Conservation (phyloP, 2,888 invertebrate genomes). For the Boloria euphrosyne region DNA sequence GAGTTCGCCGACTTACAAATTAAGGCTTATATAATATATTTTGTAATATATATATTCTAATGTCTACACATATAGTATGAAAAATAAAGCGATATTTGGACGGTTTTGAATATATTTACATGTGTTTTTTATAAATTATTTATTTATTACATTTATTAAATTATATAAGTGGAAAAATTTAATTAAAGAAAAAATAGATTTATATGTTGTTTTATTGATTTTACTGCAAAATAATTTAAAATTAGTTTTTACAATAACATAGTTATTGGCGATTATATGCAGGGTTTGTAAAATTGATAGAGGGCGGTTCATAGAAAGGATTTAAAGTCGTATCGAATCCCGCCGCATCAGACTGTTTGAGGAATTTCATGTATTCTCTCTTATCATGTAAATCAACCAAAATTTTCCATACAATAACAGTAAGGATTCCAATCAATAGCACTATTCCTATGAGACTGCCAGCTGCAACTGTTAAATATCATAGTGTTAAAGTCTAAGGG, state of each 20-base stretch:
- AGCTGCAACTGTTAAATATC: constrained; percentile 54
- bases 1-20: no score
- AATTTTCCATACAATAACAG: constrained; percentile 64
- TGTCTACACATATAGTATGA: no score
- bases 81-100: not conserved
- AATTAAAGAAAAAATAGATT: not conserved
- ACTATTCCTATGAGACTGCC: constrained; percentile 57
- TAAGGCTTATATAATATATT: no score
- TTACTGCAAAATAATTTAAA: constrained; percentile 24
- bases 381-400: constrained; percentile 60
- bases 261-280: constrained; percentile 41
- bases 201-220: constrained; percentile 27
- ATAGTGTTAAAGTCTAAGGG: no score
- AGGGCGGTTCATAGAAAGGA: constrained; percentile 55
- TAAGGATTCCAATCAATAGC: constrained; percentile 62
- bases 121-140: constrained; percentile 46
- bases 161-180: constrained; percentile 29
- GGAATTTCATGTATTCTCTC: constrained; percentile 62
- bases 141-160: constrained; percentile 43
- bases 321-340: constrained; percentile 56
- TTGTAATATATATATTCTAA: no score
- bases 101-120: constrained; percentile 45
- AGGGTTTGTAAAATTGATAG: constrained; percentile 56
- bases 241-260: constrained; percentile 8
- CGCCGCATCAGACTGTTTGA: constrained; percentile 48